Evolutionary conservation across 2,113 vertebrate genomes (phyloP).

Genomic region (Rhea americana): DNA sequence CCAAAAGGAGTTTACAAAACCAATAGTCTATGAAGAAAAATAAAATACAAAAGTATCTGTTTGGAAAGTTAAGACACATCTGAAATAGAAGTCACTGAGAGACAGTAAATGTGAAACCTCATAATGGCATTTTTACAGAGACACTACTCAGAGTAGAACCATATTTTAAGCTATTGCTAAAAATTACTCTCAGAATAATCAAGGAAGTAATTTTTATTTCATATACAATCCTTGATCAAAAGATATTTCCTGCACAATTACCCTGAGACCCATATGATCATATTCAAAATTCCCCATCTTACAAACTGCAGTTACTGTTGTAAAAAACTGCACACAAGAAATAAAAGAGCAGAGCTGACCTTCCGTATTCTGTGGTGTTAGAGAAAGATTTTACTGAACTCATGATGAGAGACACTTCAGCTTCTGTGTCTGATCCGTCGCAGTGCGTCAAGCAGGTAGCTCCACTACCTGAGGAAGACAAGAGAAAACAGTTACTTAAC

Average conservation of each 20-base stretch:
- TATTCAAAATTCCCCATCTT: rapidly evolving
- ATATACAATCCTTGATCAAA: neutral
- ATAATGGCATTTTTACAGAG: neutral
- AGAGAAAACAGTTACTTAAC: neutral
- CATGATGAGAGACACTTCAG: conserved; percentile 85
- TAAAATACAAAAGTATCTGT: neutral
- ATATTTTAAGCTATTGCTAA: neutral
- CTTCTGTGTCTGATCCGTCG: conserved; percentile 87
- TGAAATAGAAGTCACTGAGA: neutral
- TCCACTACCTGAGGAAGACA: conserved; percentile 83
- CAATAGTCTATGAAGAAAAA: neutral
- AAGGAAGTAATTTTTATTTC: neutral
- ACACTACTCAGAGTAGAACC: conserved; percentile 3
- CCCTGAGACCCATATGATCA: neutral
- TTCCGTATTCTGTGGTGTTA: conserved; percentile 74
- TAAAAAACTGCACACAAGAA: neutral
- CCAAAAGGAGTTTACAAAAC: neutral
- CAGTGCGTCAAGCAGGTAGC: conserved; percentile 92
- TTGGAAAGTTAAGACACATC: neutral
- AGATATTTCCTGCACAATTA: neutral
- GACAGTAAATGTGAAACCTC: neutral
- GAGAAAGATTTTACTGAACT: conserved; percentile 83
- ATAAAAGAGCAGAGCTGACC: conserved; percentile 74
- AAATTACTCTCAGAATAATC: neutral
- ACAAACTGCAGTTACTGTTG: neutral